Base-by-base conservation (phyloP, 1,140 invertebrate genomes). In the Nomia melanderi region DNA sequence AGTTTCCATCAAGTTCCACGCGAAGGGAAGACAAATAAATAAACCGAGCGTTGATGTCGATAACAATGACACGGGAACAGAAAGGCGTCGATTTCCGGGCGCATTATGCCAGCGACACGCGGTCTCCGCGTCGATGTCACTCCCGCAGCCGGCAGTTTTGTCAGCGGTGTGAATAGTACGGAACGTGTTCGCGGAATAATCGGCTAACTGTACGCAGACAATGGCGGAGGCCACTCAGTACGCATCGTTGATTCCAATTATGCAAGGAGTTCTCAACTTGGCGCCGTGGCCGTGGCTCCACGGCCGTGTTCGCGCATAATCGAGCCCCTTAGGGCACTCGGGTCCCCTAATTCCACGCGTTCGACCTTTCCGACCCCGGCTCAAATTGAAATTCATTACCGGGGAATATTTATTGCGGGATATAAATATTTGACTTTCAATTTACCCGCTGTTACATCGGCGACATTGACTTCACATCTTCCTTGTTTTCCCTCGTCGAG, bases 221-320 rank as follows among this genome's bases (percentile, higher is more conserved):
- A 89, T 89, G 79, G 87, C 79, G 79, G 86, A 88, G 88, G 88
- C 86, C 82, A 83, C 79, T 74, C 84, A 84, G 81, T 86, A 87
- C 81, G 88, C 88, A 89, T 89, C 87, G 88, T 87, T 89, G 87
- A 87, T 71, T 88, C 77, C 84, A 88, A 89, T 88, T 89, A 89
- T 87, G 80, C 86, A 81, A 83, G 78, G 81, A 87, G 86, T 85
- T 88, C 87, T 87, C 86, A 88, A 87, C 85, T 82, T 82, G 78
- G 36, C 74, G 70, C 65, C 79, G 80, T 53, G 33, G 44, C 59
- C 36, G 29, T 59, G 12, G 67, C 76, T 76, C 71, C 77, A 63
- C 77, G 17, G 14, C 23, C n/a, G 8, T 33, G 54, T 59, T n/a
- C 47, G 39, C 20, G 54, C 41, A 17, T 64, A 27, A 69, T 69